Percentiles rank a stretch among this genome's conserved stretches.
Conservation (phyloP, 1,140 invertebrate genomes). For the Manduca sexta region DNA sequence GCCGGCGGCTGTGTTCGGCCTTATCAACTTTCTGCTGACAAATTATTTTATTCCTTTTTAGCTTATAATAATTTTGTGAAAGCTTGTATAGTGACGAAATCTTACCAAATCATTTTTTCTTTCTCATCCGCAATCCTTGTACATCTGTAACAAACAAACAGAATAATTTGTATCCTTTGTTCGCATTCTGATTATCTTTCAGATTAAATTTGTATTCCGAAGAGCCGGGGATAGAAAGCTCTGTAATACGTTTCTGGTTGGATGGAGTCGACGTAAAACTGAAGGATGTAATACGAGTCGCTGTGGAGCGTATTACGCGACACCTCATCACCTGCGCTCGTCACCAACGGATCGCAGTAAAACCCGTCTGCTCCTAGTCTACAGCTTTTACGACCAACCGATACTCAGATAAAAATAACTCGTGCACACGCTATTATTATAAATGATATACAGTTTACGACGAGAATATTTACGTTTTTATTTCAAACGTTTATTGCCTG, state of each 20-base stretch:
- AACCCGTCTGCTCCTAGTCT: slow-evolving; percentile 65
- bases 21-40: too few species aligned
- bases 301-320: slow-evolving; percentile 4
- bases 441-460: slow-evolving; percentile 59
- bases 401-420: slow-evolving; percentile 62
- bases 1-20: too few species aligned
- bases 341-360: slow-evolving; percentile 45
- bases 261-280: neutral
- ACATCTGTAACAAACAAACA: slow-evolving; percentile 26
- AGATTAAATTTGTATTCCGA: neutral
- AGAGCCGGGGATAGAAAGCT: too few species aligned
- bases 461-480: slow-evolving; percentile 62
- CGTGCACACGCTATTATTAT: slow-evolving; percentile 56
- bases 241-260: neutral
- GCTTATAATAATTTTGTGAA: too few species aligned
- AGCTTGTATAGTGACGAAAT: too few species aligned
- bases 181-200: too few species aligned
- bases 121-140: slow-evolving; percentile 28
- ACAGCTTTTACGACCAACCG: slow-evolving; percentile 58
- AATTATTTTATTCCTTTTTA: too few species aligned
- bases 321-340: slow-evolving; percentile 45
- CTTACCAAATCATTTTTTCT: neutral
- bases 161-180: too few species aligned
- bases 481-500: slow-evolving; percentile 57
- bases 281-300: neutral